A percentile compares a stretch with the other conserved stretches of the same genome.
Evolutionary conservation across 1,140 invertebrate genomes (phyloP).

Genomic region (Bombyx mandarina): DNA sequence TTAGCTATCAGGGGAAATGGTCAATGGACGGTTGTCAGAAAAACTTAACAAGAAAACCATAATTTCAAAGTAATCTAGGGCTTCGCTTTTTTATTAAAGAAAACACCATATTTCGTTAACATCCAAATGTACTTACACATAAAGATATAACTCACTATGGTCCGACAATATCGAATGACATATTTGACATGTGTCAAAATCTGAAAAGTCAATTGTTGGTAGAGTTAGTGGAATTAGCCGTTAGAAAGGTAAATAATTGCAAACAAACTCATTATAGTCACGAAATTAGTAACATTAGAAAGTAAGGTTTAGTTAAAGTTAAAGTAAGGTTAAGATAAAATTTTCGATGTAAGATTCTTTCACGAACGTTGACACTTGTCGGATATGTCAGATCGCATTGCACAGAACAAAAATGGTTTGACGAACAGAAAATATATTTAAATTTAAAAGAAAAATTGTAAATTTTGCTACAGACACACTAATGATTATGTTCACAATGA

Average conservation of each 20-base stretch:
- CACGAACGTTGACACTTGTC: too few relatives aligned
- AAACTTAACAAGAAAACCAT: slow-evolving; percentile 20
- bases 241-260: too few relatives aligned
- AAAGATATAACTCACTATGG: too few relatives aligned
- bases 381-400: background rate
- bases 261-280: background rate
- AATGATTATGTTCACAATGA: slow-evolving; percentile 51
- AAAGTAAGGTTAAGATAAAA: too few relatives aligned
- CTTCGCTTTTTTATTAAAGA: too few relatives aligned
- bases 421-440: background rate
- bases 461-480: slow-evolving; percentile 21
- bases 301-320: background rate
- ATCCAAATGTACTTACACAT: too few relatives aligned
- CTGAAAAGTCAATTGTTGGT: too few relatives aligned
- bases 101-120: too few relatives aligned
- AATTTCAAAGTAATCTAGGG: slow-evolving; percentile 2
- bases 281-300: slow-evolving; percentile 3
- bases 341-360: too few relatives aligned
- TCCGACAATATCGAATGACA: too few relatives aligned
- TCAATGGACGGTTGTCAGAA: slow-evolving; percentile 50
- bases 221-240: too few relatives aligned
- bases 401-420: background rate
- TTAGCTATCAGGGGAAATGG: slow-evolving; percentile 26
- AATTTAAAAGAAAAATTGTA: background rate
- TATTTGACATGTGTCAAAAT: too few relatives aligned